Evolutionary conservation across 1,140 invertebrate species (phyloP).

Genomic region (Pteromalus puparum): DNA sequence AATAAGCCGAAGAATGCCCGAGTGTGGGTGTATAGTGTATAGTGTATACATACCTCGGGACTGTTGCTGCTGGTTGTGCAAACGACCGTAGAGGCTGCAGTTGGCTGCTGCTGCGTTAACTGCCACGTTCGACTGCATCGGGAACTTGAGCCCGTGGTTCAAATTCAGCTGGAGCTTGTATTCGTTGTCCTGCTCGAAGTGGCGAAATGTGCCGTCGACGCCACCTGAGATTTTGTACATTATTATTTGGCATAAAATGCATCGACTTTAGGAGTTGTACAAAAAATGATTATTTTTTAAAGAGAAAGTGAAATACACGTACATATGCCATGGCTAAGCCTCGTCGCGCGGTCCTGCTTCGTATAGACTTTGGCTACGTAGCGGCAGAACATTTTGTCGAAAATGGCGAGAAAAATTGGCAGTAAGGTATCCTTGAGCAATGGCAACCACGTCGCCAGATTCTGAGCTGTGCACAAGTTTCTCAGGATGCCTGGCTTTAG

Average conservation of each 20-base stretch:
- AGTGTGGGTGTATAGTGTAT: not conserved
- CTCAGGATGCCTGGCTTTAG: constrained; percentile 68
- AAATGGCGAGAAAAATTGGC: constrained; percentile 73
- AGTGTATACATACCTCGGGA: constrained; percentile 60
- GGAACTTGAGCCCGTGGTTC: constrained; percentile 76
- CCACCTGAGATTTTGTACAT: constrained; percentile 67
- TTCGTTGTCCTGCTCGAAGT: constrained; percentile 72
- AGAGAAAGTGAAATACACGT: not conserved
- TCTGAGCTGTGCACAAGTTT: constrained; percentile 66
- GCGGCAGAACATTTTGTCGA: constrained; percentile 74
- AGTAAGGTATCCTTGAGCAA: constrained; percentile 74
- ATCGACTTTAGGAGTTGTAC: too few species aligned
- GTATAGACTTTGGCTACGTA: constrained; percentile 74
- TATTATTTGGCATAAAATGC: too few species aligned
- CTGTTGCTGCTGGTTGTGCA: constrained; percentile 68
- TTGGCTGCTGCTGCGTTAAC: not conserved
- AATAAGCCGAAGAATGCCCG: not conserved
- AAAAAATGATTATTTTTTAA: too few species aligned
- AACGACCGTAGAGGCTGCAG: constrained; percentile 74
- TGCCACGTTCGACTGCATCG: constrained; percentile 63
- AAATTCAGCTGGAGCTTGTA: constrained; percentile 71
- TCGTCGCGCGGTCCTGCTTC: constrained; percentile 65
- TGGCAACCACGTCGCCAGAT: constrained; percentile 72
- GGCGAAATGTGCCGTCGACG: constrained; percentile 78
- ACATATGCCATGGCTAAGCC: constrained; percentile 64